These are phyloP conservation scores for Drosophila lini DNA, from an alignment of 1,140 invertebrate species.

Conservation along the genomic window DNA sequence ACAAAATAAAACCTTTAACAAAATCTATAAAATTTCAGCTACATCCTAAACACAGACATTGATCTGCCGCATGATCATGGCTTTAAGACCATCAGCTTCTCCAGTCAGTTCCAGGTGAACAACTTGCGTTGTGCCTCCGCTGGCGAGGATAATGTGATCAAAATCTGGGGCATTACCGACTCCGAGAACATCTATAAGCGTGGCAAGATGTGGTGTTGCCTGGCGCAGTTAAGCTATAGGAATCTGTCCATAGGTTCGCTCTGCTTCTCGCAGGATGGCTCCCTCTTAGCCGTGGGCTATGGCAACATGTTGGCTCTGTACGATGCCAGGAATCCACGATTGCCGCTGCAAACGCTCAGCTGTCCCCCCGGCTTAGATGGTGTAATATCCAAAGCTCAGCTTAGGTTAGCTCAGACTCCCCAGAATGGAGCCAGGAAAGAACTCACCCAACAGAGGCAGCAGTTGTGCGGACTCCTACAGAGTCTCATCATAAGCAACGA, in stretches of 20 bases:
- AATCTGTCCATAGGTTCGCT: constrained; percentile 86
- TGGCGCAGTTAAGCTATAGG: constrained; percentile 88
- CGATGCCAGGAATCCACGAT: constrained; percentile 85
- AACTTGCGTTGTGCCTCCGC: constrained; percentile 87
- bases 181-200: constrained; percentile 86
- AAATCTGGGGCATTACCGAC: constrained; percentile 89
- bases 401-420: constrained; percentile 52
- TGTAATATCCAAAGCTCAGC: constrained; percentile 63
- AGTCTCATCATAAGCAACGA: constrained; percentile 66
- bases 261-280: constrained; percentile 91
- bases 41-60: constrained; percentile 89
- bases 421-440: constrained; percentile 60
- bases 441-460: constrained; percentile 57
- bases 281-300: constrained; percentile 90
- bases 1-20: background rate
- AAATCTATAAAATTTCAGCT: constrained; percentile 85
- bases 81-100: constrained; percentile 87
- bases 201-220: constrained; percentile 87
- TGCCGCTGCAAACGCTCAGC: constrained; percentile 86
- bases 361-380: constrained; percentile 68
- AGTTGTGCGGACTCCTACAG: constrained; percentile 57
- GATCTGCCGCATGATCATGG: constrained; percentile 89
- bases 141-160: constrained; percentile 89
- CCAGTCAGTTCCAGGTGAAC: constrained; percentile 85
- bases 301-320: constrained; percentile 89